Base-by-base conservation (phyloP, 1,140 invertebrate species). In the Pseudachorutes palmiensis region DNA sequence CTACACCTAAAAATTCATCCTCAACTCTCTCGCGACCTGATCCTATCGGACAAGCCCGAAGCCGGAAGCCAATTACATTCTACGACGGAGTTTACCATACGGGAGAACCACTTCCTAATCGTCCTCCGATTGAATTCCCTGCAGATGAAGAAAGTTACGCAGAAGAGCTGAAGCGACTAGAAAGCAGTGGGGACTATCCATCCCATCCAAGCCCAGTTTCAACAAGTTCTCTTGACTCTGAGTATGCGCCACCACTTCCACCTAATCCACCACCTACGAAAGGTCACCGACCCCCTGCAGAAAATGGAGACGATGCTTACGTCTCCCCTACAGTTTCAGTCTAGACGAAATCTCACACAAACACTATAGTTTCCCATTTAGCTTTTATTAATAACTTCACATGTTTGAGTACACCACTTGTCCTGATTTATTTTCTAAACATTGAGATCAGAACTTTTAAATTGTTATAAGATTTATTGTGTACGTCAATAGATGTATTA, bases 21-120 rank as follows among this genome's bases (percentile, higher is more conserved):
- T 5, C 26, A 60, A 30, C 9, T 41, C 24, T 30, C 24, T 36
- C 60, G 3, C 33, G 32, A 22, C 36, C 61, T 29, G 29, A 64
- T 49, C 61, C 66, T 30, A 26, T n/a, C 3, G 24, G 36, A 12
- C 32, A 28, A 57, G 65, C 9, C 60, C 62, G 33, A 30, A 58
- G 28, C 36, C 30, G 49, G 49, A 64, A 49, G 2, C 28, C 62
- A 66, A 22, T 60, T 79, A 30, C 19, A 1, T 55, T 55, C 72
- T 91, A 91, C 76, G 89, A 92, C 75, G 86, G 84, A 75, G 85
- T 86, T 67, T 92, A 92, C 79, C 80, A 84, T 70, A 92, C 90
- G 14, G 81, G 90, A 75, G 90, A 92, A 81, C 90, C 90, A 62
- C 77, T 92, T 70, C 83, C 85, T 1, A 85, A 86, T 73, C 84